Base-by-base conservation (phyloP, 2,888 invertebrate genomes). In the Drosophila phalerata region DNA sequence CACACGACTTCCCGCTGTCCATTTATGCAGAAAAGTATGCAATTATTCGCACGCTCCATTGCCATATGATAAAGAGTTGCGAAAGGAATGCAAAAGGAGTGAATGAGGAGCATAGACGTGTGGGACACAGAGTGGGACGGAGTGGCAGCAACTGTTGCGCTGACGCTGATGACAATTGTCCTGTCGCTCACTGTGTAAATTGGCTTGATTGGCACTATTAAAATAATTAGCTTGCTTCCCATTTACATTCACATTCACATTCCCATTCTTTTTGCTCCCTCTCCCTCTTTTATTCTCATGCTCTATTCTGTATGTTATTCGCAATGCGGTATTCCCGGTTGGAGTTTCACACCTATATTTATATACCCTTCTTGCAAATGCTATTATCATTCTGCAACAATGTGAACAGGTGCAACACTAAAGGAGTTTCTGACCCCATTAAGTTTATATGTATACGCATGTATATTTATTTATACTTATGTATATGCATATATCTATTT, bases 181-280 rank as follows among this genome's bases (percentile, higher is more conserved):
- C 65, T 55, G 63, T 61, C 43, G 43, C 56, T 37, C 37, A 10
- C 34, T 58, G 48, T 73, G 72, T 64, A 81, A 79, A 85, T 82
- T 79, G 71, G 66, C 74, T 71, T 78, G 84, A 85, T 85, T 85
- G 85, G 65, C 51, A 64, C 78, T 73, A 80, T 85, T 85, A 81
- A 85, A 85, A 69, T 84, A 85, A 85, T 85, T 84, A 80, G 71
- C 69, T 69, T 56, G 49, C 57, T 55, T 57, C 53, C 34, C 63
- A 11, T 43, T 56, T 17, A 0, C 22, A 43, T n/a, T 38, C 10
- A 13, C 13, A 9, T 17, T 10, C 15, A 10, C 22, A n/a, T 42
- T 19, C 38, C 3, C 25, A 40, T 11, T 25, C 37, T 15, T 8
- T 11, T 56, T 37, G 34, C 47, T 13, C 0, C 17, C n/a, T 28